Evolutionary conservation across 1,140 invertebrate genomes (phyloP).

Genomic region (Neomicropteryx cornuta): DNA sequence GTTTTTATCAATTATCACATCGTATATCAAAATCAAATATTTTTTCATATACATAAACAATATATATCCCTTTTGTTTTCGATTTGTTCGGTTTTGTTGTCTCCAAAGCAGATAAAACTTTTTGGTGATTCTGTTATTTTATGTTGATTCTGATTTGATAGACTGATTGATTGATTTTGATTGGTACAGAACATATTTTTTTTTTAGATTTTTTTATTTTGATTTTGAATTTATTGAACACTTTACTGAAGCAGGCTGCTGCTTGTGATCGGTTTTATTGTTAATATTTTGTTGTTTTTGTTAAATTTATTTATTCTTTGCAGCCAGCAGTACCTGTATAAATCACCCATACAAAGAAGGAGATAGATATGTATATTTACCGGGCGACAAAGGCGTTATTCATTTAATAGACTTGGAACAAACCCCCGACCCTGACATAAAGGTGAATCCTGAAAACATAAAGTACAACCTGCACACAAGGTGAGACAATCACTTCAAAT

Average conservation of each 20-base stretch:
- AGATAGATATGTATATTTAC: conserved; percentile 6
- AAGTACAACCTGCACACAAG: conserved; percentile 9
- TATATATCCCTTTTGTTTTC: too few species aligned
- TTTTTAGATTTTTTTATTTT: conserved; percentile 3
- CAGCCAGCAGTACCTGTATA: neutral
- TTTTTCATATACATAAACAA: too few species aligned
- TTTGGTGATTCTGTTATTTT: too few species aligned
- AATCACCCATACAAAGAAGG: conserved; percentile 7
- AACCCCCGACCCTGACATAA: neutral
- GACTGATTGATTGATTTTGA: neutral
- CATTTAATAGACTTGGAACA: conserved; percentile 5
- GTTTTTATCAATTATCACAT: too few species aligned
- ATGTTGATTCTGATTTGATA: too few species aligned
- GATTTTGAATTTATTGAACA: too few species aligned
- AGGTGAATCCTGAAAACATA: neutral
- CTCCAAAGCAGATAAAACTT: too few species aligned
- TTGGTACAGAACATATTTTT: neutral
- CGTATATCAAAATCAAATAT: too few species aligned
- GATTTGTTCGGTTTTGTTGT: too few species aligned
- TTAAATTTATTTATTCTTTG: neutral
- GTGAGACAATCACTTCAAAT: neutral
- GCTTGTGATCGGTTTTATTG: too few species aligned
- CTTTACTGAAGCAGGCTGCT: too few species aligned
- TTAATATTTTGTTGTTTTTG: neutral
- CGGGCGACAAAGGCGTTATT: conserved; percentile 5